Base-by-base conservation (phyloP, 2,797 vertebrate genomes). In the Hipposideros larvatus region DNA sequence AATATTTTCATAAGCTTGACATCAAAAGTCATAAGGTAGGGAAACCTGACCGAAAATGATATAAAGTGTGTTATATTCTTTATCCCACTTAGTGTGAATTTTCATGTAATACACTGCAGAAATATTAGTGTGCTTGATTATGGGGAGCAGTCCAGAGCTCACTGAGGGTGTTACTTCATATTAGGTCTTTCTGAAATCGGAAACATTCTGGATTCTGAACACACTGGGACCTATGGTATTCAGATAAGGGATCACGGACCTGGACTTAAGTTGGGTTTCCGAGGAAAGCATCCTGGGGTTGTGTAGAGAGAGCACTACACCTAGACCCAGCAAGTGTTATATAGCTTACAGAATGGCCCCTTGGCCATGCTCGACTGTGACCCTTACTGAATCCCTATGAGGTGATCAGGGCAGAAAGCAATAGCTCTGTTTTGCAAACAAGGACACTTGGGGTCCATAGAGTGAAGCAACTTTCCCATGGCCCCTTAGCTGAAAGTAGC, bases 171-270 rank as follows among this genome's bases (percentile, higher is more conserved):
- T 34, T 73, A 66, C 28, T 46, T 77, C 19, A 59, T n/a, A 41
- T 11, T 55, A 24, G 31, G 73, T 74, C 73, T 83, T 96, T 90
- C 24, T 68, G 92, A n/a, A 63, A 86, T 41, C 1, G 31, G 59
- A 80, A 93, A 74, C 53, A 74, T 57, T 73, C 51, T 91, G n/a
- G 63, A 83, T 95, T 95, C 91, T 87, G 66, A 93, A 75, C n/a
- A 73, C 21, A 68, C n/a, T 59, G 83, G 46, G 48, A 51, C 19
- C 48, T 43, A 90, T 31, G 37, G 46, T 34, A 55, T 89, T 91
- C 74, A 77, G 79, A 80, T 80, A 93, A 94, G 66, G 22, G 70
- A 41, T 86, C 34, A 37, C n/a, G 86, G 82, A 19, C 41, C 31
- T 18, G 21, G 48, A 61, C 57, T 80, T 92, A 88, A 79, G 18